Base-by-base conservation (phyloP, 1,140 invertebrate species). In the Muscidifurax raptorellus region DNA sequence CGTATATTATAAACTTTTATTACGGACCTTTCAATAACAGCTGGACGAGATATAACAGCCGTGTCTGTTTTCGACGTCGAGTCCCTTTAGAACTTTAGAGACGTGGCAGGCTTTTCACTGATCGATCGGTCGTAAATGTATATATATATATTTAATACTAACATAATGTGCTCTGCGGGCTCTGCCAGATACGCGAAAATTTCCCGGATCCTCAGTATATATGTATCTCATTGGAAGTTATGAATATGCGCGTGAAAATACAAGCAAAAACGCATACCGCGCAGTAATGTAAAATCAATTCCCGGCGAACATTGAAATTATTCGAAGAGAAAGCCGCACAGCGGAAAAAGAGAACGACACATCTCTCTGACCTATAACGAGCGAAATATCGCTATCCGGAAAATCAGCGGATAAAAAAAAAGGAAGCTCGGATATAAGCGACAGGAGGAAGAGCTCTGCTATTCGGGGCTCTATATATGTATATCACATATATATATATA, bases 401-500 rank as follows among this genome's bases (percentile, higher is more conserved):
- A 59, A 69, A 30, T 27, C 25, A 30, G 12, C 25, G n/a, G 44
- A 52, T 4, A 27, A 52, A 47, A 27, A 47, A 30, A 47, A 80
- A 47, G 30, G 71, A 36, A 74, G 71, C 32, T 22, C 30, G 69
- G n/a, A 18, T 27, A n/a, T n/a, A n/a, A 28, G 27, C 25, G 25
- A n/a, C 66, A 59, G 67, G 28, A 30, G 67, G 67, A 69, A 69
- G 67, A 40, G 36, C 32, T 2, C 66, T n/a, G n/a, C 36, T 69
- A n/a, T 75, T 67, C 47, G 71, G 59, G 59, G 27, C 47, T 47
- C 67, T 76, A n/a, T n/a, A n/a, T n/a, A n/a, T n/a, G n/a, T n/a
- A n/a, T n/a, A n/a, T n/a, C n/a, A n/a, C n/a, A n/a, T n/a, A n/a
- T n/a, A n/a, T n/a, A n/a, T n/a, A n/a, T n/a, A n/a, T n/a, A 76